Evolutionary conservation across 2,888 invertebrate genomes (phyloP), one percentile per base, ranked within the genome.

Genomic region (Dryococelus australis): DNA sequence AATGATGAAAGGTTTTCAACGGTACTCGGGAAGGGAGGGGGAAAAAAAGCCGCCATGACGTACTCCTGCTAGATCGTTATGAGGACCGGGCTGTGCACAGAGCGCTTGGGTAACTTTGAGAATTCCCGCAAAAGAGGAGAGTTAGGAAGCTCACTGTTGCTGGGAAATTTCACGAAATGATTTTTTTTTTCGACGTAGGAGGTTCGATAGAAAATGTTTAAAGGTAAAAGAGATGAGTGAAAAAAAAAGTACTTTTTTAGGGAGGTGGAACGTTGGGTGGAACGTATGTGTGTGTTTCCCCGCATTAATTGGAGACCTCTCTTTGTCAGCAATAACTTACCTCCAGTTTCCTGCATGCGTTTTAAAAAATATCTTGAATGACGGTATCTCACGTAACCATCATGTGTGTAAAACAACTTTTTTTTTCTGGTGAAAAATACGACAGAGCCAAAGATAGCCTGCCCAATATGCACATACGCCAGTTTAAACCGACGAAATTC

Each of bases 1-100:
- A 87, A 84, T 83, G 87, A 87, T 87, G 87, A 87, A 87, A 86
- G 87, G 86, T 85, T 86, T 86, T 83, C 47, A 85, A 85, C 85
- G 85, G 85, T 85, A 85, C 80, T 43, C 65, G 16, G 20, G 65
- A 24, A 65, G 81, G 65, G 65, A 65, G 65, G 65, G 47, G 47
- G 16, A 27, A 27, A 27, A 27, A 27, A 83, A 27, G 43, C 16
- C 27, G 43, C 43, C 83, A 83, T 83, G 83, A 83, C 83, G n/a
- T 83, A 83, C 83, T 83, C 83, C 35, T 35, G 20, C 9, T 83
- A 83, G 83, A 83, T 83, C 83, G 83, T 83, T 83, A 83, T 27
- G 83, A 13, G 65, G 65, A n/a, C 65, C 8, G 20, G 20, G 16
- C 13, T 1, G 65, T 3, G n/a, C 24, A 65, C 65, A 65, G 65